Evolutionary conservation across 1,140 invertebrate species (phyloP), one percentile per base, ranked within the genome.

Genomic region (Nebria ingens): DNA sequence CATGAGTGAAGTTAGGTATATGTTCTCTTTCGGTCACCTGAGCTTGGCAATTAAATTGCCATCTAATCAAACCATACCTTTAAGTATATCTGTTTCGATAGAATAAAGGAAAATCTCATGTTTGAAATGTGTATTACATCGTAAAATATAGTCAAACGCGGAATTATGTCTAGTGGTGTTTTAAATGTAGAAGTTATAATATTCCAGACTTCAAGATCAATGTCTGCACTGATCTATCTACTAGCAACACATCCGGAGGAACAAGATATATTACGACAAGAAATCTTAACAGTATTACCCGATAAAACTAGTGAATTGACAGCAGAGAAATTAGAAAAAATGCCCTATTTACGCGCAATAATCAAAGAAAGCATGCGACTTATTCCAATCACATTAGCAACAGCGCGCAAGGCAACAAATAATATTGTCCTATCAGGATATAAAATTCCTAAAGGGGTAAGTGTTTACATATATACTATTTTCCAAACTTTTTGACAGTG

Each of bases 331-430:
- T 65, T 86, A 29, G 68, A 72, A 22, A 66, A 77, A 45, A 67
- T 82, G 57, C 72, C 73, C 0, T 86, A 85, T 60, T 59, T 86
- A 1, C 79, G 76, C 56, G 83, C 82, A 12, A 81, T 80, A 56
- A 72, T 85, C 15, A 84, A 83, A 64, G 84, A 86, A 66, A 72
- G 76, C 1, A 73, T 80, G 23, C 73, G 80, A 51, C 55, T 81
- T 9, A 68, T 76, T 63, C 78, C 80, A 1, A 69, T 81, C 1
- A 69, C 73, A 0, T 61, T 73, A 0, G 78, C 74, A n/a, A 79
- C 72, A 13, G 22, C 75, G 0, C 73, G 81, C 50, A 59, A 60
- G 20, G 71, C 74, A 19, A 67, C 69, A 0, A 75, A 75, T 57
- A 78, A 82, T 59, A 69, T 80, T 25, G 74, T 77, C 21, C 51